Evolutionary conservation across 1,140 invertebrate genomes (phyloP), one percentile per base, ranked within the genome.

Genomic region (Lutraria rhynchaena): DNA sequence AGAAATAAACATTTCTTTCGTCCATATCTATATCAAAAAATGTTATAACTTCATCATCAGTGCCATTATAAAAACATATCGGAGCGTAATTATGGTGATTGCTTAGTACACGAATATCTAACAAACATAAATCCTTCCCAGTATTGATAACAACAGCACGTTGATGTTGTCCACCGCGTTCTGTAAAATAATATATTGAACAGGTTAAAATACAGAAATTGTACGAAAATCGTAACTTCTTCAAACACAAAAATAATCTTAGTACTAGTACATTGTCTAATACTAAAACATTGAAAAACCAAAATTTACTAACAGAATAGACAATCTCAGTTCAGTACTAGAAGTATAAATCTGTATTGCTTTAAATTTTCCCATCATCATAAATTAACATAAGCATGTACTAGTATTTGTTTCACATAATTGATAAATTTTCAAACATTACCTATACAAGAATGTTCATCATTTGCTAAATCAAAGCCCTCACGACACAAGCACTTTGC

Each of bases 21-120:
- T 22, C 29, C 76, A 80, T 80, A 44, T 80, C 67, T 9, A 80
- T 13, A n/a, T 80, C 76, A 33, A 80, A 65, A 35, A 31, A 46
- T 22, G 63, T 17, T n/a, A 80, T 80, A 27, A 3, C 35, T 17
- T 74, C 71, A 74, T 46, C 53, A 35, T 17, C 46, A 19, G 63
- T 58, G 22, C 53, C 37, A 24, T 67, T 46, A 41, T 69, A 67
- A 53, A 80, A 80, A 29, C 76, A 80, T 11, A 19, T 17, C 4
- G 76, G 63, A 5, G 49, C 5, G 53, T 46, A 80, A 35, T 69
- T 53, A 29, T 49, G 61, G 17, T 49, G 29, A 37, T 70, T 53
- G 31, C 53, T 71, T 3, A 81, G 17, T 19, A 65, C 46, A 27
- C 78, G 41, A 19, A 81, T 81, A 31, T 81, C 78, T 9, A 81